Evolutionary conservation across 2,888 invertebrate species (phyloP).

Genomic region (Drosophila affinis): DNA sequence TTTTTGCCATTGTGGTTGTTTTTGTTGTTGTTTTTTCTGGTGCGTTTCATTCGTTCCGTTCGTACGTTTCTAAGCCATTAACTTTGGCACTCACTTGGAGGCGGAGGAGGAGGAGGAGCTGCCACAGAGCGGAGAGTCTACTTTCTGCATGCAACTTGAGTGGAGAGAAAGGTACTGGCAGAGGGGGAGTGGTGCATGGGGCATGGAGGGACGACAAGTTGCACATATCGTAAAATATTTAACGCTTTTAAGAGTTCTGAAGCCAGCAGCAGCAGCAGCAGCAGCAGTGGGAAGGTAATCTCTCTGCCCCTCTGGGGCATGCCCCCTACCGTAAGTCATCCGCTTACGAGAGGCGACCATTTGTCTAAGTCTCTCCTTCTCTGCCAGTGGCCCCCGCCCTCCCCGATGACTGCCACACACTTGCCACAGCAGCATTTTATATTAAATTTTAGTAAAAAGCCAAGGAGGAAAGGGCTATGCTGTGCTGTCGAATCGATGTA

Average conservation of each 20-base stretch:
- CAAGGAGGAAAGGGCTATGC: slow-evolving; percentile 23
- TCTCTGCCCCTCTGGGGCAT: background rate
- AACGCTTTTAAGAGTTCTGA: slow-evolving; percentile 74
- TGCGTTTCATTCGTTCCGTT: slow-evolving; percentile 70
- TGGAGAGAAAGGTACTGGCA: background rate
- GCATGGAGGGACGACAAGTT: slow-evolving; percentile 10
- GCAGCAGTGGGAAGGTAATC: slow-evolving; percentile 17
- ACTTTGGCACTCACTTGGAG: slow-evolving; percentile 38
- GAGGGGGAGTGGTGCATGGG: background rate
- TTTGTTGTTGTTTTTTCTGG: slow-evolving; percentile 59
- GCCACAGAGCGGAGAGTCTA: background rate
- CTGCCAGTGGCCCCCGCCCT: background rate
- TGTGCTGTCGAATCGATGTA: slow-evolving; percentile 67
- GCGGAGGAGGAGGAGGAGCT: background rate
- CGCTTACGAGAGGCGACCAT: slow-evolving; percentile 54
- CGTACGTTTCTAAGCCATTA: slow-evolving; percentile 73
- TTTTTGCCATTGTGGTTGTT: slow-evolving; percentile 22
- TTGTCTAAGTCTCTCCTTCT: slow-evolving; percentile 58
- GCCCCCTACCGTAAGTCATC: slow-evolving; percentile 38
- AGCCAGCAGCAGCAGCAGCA: slow-evolving; percentile 6
- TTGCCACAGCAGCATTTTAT: slow-evolving; percentile 61
- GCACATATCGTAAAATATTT: slow-evolving; percentile 76
- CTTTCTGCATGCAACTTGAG: background rate
- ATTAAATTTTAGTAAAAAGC: slow-evolving; percentile 63
- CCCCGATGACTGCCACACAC: slow-evolving; percentile 21